Conservation (phyloP, 2,888 invertebrate species). For the Trissoscelio sp. region DNA sequence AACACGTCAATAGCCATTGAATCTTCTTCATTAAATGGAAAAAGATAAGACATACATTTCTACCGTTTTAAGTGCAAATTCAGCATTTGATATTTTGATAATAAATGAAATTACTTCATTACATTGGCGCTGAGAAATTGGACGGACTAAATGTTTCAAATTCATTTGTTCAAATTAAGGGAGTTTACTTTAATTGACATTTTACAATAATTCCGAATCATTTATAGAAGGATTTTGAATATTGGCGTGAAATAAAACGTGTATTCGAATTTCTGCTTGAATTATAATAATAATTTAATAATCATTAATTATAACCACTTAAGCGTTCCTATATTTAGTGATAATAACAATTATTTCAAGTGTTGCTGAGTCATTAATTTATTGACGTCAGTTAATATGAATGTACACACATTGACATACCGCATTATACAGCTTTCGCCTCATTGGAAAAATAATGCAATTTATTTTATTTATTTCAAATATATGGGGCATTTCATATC, state of each 20-base stretch:
- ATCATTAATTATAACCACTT: not conserved
- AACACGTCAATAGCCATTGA: too few species aligned
- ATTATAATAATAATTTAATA: not conserved
- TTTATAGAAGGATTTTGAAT: not conserved
- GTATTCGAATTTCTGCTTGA: not conserved
- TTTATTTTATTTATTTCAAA: too few species aligned
- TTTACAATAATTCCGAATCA: not conserved
- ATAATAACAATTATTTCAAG: slow-evolving; percentile 9
- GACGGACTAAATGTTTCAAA: too few species aligned
- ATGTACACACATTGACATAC: not conserved
- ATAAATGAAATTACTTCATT: not conserved
- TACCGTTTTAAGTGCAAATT: slow-evolving; percentile 1
- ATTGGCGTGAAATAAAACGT: too few species aligned
- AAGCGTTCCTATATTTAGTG: slow-evolving; percentile 1
- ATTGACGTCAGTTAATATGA: not conserved
- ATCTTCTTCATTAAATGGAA: not conserved
- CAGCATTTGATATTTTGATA: not conserved
- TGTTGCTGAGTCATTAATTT: not conserved
- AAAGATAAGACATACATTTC: not conserved
- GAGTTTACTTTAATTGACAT: too few species aligned
- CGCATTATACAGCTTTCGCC: too few species aligned
- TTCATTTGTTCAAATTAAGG: too few species aligned
- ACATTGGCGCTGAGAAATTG: too few species aligned
- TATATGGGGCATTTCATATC: too few species aligned
- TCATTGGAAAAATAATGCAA: too few species aligned